phyloP scores from a whole-genome alignment of 1,140 invertebrate genomes.

The Augochlora pura region DNA sequence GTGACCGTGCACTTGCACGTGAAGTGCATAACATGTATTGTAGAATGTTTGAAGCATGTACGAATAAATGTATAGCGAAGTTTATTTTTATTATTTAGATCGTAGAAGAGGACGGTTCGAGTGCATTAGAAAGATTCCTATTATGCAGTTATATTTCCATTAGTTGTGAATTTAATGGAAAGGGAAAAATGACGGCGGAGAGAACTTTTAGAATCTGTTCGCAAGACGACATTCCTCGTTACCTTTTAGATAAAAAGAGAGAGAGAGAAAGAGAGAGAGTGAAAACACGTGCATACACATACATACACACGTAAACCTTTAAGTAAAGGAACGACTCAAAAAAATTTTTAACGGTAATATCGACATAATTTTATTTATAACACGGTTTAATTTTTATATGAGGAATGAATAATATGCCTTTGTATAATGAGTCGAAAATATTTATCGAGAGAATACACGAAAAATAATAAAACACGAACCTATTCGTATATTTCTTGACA shows the following conservation, averaged over 20 bases:
- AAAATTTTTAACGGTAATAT: slow-evolving; percentile 19
- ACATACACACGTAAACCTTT: not conserved
- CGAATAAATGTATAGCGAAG: slow-evolving; percentile 72
- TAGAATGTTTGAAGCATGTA: slow-evolving; percentile 65
- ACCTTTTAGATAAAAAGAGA: slow-evolving; percentile 6
- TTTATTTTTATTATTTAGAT: slow-evolving; percentile 76
- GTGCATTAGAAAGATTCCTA: slow-evolving; percentile 51
- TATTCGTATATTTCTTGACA: slow-evolving; percentile 31
- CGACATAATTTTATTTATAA: slow-evolving; percentile 61
- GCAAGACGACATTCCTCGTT: slow-evolving; percentile 51
- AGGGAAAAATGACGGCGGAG: not conserved
- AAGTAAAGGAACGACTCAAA: slow-evolving; percentile 6
- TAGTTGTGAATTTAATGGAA: slow-evolving; percentile 34
- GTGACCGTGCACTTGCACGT: slow-evolving; percentile 65
- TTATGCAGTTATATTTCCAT: slow-evolving; percentile 52
- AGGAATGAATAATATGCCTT: slow-evolving; percentile 56
- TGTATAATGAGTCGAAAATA: slow-evolving; percentile 57
- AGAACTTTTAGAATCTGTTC: slow-evolving; percentile 3
- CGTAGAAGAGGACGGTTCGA: slow-evolving; percentile 53
- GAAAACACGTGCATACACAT: not conserved
- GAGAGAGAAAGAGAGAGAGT: too few relatives aligned
- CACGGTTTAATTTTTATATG: slow-evolving; percentile 62
- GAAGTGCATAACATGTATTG: slow-evolving; percentile 61
- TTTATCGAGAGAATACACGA: slow-evolving; percentile 40
- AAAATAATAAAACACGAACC: slow-evolving; percentile 32